Conservation (phyloP, 2,113 vertebrate genomes). For the Caracal caracal region DNA sequence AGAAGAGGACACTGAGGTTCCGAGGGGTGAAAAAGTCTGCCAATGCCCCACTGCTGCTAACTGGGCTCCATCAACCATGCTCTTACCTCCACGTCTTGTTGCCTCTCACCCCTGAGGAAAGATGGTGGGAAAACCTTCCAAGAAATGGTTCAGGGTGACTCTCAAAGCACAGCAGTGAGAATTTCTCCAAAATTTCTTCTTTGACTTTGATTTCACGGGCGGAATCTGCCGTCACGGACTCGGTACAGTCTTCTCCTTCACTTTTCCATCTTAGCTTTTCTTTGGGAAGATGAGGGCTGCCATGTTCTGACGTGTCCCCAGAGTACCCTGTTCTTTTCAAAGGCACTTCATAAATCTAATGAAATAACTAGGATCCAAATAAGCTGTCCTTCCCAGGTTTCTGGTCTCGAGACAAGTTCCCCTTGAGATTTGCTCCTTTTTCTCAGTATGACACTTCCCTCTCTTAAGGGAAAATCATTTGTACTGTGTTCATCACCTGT, state of each 20-base stretch:
- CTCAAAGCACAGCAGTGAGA: neutral
- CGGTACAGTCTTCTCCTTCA: accelerated
- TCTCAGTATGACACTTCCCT: neutral
- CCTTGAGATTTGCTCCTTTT: neutral
- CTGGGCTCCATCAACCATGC: neutral
- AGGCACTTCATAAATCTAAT: slow-evolving; percentile 49
- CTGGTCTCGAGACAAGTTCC: neutral
- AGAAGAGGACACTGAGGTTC: neutral
- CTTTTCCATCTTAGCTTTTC: neutral
- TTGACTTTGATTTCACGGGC: slow-evolving; percentile 15
- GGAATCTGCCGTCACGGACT: neutral
- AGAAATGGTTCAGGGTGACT: neutral
- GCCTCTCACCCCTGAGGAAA: neutral
- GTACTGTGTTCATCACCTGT: neutral
- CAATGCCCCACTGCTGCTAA: neutral
- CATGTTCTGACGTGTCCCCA: neutral
- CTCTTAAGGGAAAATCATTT: neutral
- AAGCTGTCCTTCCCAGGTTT: slow-evolving; percentile 8
- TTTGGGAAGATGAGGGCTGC: neutral
- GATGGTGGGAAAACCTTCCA: neutral
- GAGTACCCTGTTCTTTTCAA: slow-evolving; percentile 14
- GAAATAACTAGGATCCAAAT: slow-evolving; percentile 8
- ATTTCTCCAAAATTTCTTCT: neutral
- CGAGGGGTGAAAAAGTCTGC: neutral
- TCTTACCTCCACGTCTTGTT: neutral